Conservation (phyloP, 2,888 invertebrate species). For the Drosophila picticornis region DNA sequence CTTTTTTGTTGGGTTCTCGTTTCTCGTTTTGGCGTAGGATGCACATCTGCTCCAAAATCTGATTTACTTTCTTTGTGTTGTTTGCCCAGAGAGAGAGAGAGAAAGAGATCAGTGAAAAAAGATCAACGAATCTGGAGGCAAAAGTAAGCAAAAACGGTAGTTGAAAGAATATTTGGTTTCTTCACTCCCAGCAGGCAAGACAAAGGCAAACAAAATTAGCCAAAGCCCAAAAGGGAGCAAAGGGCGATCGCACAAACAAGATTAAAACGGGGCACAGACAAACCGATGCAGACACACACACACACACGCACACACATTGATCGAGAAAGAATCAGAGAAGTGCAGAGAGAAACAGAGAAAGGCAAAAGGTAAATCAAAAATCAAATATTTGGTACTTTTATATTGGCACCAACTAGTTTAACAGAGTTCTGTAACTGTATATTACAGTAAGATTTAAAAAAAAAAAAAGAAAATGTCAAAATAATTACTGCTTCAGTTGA, state of each 20-base stretch:
- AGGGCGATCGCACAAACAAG: slow-evolving; percentile 78
- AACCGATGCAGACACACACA: slow-evolving; percentile 4
- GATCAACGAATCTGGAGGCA: slow-evolving; percentile 70
- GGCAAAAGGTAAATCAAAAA: slow-evolving; percentile 33
- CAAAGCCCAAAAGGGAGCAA: slow-evolving; percentile 66
- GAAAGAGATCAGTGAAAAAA: slow-evolving; percentile 53
- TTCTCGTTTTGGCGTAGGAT: slow-evolving; percentile 26
- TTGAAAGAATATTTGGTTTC: slow-evolving; percentile 42
- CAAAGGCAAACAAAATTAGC: slow-evolving; percentile 75
- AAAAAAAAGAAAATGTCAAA: not conserved
- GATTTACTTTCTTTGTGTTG: slow-evolving; percentile 77
- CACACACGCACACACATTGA: slow-evolving; percentile 3
- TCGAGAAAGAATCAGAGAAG: slow-evolving; percentile 15
- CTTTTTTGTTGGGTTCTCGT: slow-evolving; percentile 12
- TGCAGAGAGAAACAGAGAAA: slow-evolving; percentile 26
- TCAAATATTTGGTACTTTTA: slow-evolving; percentile 9
- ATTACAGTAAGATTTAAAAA: slow-evolving; percentile 15
- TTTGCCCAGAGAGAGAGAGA: slow-evolving; percentile 21
- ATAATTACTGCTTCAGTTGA: not conserved
- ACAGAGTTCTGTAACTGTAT: slow-evolving; percentile 7
- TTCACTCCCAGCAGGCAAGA: slow-evolving; percentile 40
- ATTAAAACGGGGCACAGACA: slow-evolving; percentile 51
- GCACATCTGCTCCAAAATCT: slow-evolving; percentile 78
- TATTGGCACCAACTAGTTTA: slow-evolving; percentile 1
- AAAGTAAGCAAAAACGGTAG: slow-evolving; percentile 54